Evolutionary conservation across 1,140 invertebrate genomes (phyloP), one percentile per base, ranked within the genome.

Genomic region (Eriocheir sinensis): DNA sequence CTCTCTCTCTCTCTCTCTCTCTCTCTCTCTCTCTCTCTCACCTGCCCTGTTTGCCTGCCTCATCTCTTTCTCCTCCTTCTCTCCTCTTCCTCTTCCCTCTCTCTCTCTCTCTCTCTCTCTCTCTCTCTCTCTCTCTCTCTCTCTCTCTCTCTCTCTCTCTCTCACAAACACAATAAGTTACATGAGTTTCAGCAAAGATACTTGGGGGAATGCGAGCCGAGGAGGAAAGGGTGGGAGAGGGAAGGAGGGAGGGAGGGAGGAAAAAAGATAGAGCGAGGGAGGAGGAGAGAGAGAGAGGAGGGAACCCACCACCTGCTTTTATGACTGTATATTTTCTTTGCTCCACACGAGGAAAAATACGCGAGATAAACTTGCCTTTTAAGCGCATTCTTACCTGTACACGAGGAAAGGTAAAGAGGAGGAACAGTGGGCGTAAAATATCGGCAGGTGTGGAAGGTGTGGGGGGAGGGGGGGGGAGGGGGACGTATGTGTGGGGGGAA

Each of bases 261-360:
- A 4, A 36, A 34, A 36, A 34, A 85, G 34, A 36, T 17, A 36
- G n/a, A 36, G 34, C 4, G 83, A 38, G 85, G 40, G 85, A 30
- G 38, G 38, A 21, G 34, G 85, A 34, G 85, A 86, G 85, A 38
- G 38, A 72, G 32, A 89, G 38, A 88, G 17, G 40, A 88, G 40
- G 40, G 17, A 88, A 40, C 40, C 17, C 40, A 88, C 41, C 9
- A 89, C 41, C 44, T 89, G 41, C 30, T 21, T 89, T 27, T 89
- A 89, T 89, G 30, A 21, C 8, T 48, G 41, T 89, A 89, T 89
- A 89, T 89, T 41, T 89, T 72, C 60, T 21, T 72, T 12, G 21
- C 60, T 72, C 3, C 27, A 72, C 60, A n/a, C 60, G 60, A 21
- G 60, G 60, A 72, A 72, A 72, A 2, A 21, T 72, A 72, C 4